Evolutionary conservation across 1,140 invertebrate species (phyloP).

Genomic region (Sesamia nonagrioides): DNA sequence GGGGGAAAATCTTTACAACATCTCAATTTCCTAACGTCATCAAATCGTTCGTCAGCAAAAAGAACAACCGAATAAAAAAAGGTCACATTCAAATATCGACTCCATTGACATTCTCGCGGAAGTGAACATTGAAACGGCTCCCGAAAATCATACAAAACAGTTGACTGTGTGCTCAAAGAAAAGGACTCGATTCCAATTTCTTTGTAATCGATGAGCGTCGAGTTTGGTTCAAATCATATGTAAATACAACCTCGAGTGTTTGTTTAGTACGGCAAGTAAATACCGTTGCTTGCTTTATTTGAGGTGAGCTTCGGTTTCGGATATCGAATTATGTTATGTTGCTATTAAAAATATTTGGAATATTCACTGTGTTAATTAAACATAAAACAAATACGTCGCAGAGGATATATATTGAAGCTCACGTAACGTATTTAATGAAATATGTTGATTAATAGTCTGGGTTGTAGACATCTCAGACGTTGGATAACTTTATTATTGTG

Average conservation of each 20-base stretch:
- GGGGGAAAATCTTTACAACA: slow-evolving; percentile 4
- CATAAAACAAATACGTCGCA: slow-evolving; percentile 1
- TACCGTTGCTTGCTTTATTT: slow-evolving; percentile 16
- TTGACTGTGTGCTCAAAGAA: slow-evolving; percentile 35
- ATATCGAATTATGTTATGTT: slow-evolving; percentile 13
- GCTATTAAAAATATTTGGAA: slow-evolving; percentile 35
- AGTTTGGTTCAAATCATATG: slow-evolving; percentile 34
- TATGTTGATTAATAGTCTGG: not conserved
- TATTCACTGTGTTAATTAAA: slow-evolving; percentile 33
- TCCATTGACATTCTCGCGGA: slow-evolving; percentile 20
- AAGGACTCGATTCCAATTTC: slow-evolving; percentile 42
- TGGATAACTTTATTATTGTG: not conserved
- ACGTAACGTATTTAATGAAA: not conserved
- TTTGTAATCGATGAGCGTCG: slow-evolving; percentile 36
- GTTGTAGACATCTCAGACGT: not conserved
- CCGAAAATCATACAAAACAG: slow-evolving; percentile 41
- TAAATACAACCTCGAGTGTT: slow-evolving; percentile 32
- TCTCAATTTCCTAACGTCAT: not conserved
- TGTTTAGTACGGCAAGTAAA: slow-evolving; percentile 29
- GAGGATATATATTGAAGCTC: not conserved
- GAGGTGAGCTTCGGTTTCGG: not conserved
- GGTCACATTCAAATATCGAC: slow-evolving; percentile 36
- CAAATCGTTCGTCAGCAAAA: slow-evolving; percentile 10
- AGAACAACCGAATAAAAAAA: slow-evolving; percentile 34
- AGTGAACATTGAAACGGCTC: slow-evolving; percentile 28